Evolutionary conservation across 2,797 vertebrate species (phyloP).

Genomic region (Hybognathus amarus): DNA sequence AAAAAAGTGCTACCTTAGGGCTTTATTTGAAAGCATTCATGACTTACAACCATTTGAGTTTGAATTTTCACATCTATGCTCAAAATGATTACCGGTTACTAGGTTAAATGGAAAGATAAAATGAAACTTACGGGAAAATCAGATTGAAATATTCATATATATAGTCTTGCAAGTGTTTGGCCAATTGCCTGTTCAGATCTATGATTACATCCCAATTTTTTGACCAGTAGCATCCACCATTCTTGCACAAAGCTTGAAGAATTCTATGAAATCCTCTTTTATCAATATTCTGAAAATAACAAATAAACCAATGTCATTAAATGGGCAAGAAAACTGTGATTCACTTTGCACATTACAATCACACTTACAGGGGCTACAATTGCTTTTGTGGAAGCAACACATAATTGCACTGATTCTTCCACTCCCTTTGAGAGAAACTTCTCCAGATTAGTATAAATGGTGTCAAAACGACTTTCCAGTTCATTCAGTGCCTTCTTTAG

Average conservation of each 20-base stretch:
- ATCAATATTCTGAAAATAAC: not conserved
- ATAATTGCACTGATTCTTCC: not conserved
- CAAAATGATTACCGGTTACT: too few relatives aligned
- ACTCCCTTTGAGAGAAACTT: not conserved
- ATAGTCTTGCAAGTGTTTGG: not conserved
- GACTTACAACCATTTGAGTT: too few relatives aligned
- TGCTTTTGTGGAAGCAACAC: not conserved
- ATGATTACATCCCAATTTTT: not conserved
- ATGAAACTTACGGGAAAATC: constrained; percentile 4
- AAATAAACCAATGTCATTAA: not conserved
- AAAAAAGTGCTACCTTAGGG: too few relatives aligned
- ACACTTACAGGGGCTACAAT: not conserved
- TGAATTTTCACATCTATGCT: too few relatives aligned
- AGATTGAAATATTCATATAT: not conserved
- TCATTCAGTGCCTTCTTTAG: not conserved
- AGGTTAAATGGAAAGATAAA: not conserved
- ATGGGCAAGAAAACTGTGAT: not conserved
- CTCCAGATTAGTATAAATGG: not conserved
- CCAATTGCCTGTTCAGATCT: constrained; percentile 20
- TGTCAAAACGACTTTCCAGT: not conserved
- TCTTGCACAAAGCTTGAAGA: constrained; percentile 21
- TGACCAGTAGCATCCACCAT: not conserved
- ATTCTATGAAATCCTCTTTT: not conserved
- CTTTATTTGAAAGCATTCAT: too few relatives aligned
- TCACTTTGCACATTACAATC: not conserved